Conservation (phyloP, 2,888 invertebrate genomes). For the Hemicrepidius hirtus region DNA sequence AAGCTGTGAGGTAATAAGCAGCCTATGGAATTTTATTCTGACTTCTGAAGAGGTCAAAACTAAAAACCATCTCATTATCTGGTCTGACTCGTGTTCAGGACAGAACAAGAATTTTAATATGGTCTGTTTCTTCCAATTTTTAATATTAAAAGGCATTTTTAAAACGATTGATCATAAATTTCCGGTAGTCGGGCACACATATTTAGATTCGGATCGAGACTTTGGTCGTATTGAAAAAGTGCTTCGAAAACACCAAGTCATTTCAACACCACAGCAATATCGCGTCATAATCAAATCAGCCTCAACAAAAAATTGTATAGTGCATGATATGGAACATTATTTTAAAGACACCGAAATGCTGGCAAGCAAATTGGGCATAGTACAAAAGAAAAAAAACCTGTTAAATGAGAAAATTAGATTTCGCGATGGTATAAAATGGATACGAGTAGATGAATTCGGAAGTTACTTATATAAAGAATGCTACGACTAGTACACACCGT, state of each 20-base stretch:
- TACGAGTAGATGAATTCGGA: not conserved
- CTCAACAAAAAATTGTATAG: not conserved
- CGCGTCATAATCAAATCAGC: slow-evolving; percentile 17
- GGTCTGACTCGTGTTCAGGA: slow-evolving; percentile 29
- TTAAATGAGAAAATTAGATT: slow-evolving; percentile 7
- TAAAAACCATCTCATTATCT: slow-evolving; percentile 26
- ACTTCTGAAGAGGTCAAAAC: slow-evolving; percentile 19
- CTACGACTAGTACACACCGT: not conserved
- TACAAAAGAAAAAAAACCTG: not conserved
- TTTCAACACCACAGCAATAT: slow-evolving; percentile 23
- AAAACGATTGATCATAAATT: slow-evolving; percentile 64
- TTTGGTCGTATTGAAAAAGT: slow-evolving; percentile 62
- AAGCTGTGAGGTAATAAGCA: not conserved
- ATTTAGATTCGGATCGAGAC: slow-evolving; percentile 61
- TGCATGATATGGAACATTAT: slow-evolving; percentile 2
- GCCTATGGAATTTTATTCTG: slow-evolving; percentile 10
- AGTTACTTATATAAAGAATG: slow-evolving; percentile 7
- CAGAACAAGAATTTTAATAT: slow-evolving; percentile 61
- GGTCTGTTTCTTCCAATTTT: slow-evolving; percentile 58
- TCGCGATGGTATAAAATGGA: slow-evolving; percentile 5
- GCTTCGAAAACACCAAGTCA: slow-evolving; percentile 54
- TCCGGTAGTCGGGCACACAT: slow-evolving; percentile 64
- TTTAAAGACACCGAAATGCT: not conserved
- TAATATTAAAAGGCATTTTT: slow-evolving; percentile 60
- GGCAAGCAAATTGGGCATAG: not conserved